Conservation (phyloP, 1,140 invertebrate genomes). For the Pseudomyrmex dendroicus region DNA sequence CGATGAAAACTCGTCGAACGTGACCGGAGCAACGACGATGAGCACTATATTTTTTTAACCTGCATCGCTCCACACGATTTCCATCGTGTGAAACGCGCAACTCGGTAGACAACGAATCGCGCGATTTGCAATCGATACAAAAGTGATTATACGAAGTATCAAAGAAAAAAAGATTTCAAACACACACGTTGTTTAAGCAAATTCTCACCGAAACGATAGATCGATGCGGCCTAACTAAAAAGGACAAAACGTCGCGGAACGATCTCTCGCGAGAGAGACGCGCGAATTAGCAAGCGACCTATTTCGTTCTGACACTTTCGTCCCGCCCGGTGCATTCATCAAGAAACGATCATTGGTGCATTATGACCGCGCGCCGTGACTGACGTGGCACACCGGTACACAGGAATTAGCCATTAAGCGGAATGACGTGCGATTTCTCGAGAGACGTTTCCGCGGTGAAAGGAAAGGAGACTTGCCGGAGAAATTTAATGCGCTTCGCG, state of each 20-base stretch:
- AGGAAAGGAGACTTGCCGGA: slow-evolving; percentile 40
- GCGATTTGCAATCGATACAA: slow-evolving; percentile 29
- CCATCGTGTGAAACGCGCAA: slow-evolving; percentile 20
- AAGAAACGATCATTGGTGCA: slow-evolving; percentile 54
- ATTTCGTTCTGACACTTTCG: slow-evolving; percentile 31
- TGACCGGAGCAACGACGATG: slow-evolving; percentile 59
- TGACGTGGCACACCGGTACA: slow-evolving; percentile 32
- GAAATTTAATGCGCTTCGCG: slow-evolving; percentile 65
- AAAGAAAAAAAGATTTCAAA: no score
- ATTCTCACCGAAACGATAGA: background rate
- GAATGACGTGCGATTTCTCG: slow-evolving; percentile 72
- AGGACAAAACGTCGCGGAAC: background rate
- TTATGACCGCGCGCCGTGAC: slow-evolving; percentile 50
- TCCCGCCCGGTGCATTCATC: slow-evolving; percentile 42
- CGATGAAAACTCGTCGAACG: slow-evolving; percentile 70
- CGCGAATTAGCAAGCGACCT: slow-evolving; percentile 67
- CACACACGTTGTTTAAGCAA: no score
- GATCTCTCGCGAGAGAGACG: slow-evolving; percentile 20
- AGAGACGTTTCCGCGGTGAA: slow-evolving; percentile 60
- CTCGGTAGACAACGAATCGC: slow-evolving; percentile 33
- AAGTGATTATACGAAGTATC: background rate
- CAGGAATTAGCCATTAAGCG: slow-evolving; percentile 70
- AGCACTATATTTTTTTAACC: slow-evolving; percentile 41
- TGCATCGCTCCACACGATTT: slow-evolving; percentile 16
- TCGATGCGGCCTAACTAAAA: slow-evolving; percentile 17